Base-by-base conservation (phyloP, 2,797 vertebrate species). In the Diglossa cyanea region DNA sequence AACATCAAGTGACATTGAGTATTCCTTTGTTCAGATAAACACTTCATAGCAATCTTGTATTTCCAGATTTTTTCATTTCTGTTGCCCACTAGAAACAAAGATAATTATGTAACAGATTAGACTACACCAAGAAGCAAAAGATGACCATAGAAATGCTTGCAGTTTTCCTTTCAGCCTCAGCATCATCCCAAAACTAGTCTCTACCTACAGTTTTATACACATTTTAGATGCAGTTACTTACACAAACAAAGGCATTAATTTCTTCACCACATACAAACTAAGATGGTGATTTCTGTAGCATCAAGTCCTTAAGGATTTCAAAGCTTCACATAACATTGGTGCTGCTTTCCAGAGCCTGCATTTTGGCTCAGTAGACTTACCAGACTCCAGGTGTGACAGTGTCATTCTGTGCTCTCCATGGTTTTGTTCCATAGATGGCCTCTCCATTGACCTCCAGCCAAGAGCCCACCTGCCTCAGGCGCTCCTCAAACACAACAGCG, bases 381-480 rank as follows among this genome's bases (percentile, higher is more conserved):
- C 99, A 99, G 70, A 99, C 71, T 13, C 94, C 95, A 8, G 98
- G 96, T 6, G 98, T 98, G 93, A 91, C 10, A 0, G 95, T 98
- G 96, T 99, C 99, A 0, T 99, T 99, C 97, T 99, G 99, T 16
- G 97, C 97, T 58, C 98, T 97, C 99, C 99, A 99, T 1, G 98
- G 96, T 1, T 96, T 98, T 0, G 98, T 99, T 95, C 98, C 98
- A 88, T 99, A 99, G 97, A 99, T 99, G 83, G 98, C 99, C 45
- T 98, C 98, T 24, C 99, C 99, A 0, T 99, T 99, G 89, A 99
- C 98, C 72, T 96, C 88, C 88, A 99, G 97, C 99, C 99, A 99
- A 88, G 94, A 91, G 13, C 99, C 99, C 98, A 99, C 97, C 97
- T 99, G 98, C 93, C 98, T 97, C 93, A 99, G 97, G 50, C 99